Evolutionary conservation across 2,797 vertebrate species (phyloP).

Genomic region (Clarias fuscus): DNA sequence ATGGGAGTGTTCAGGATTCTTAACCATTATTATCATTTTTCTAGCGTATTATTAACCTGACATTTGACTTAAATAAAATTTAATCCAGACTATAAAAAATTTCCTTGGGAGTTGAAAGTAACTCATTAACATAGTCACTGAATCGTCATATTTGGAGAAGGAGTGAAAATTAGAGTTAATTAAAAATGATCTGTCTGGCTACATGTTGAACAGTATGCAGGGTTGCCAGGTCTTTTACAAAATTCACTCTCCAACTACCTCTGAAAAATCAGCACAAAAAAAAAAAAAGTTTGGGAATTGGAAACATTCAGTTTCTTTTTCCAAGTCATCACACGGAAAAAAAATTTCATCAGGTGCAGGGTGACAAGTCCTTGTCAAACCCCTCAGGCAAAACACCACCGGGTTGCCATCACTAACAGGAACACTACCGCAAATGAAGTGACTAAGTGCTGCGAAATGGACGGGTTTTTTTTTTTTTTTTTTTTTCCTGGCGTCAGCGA

Average conservation of each 20-base stretch:
- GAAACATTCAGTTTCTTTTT: not conserved
- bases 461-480: too few relatives aligned
- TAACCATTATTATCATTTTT: not conserved
- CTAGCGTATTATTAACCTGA: not conserved
- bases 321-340: not conserved
- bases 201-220: not conserved
- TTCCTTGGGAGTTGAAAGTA: too few relatives aligned
- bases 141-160: too few relatives aligned
- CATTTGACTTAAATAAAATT: not conserved
- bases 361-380: too few relatives aligned
- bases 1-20: not conserved
- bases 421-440: not conserved
- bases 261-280: not conserved
- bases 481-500: too few relatives aligned
- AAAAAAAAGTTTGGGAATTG: not conserved
- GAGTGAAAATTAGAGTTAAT: too few relatives aligned
- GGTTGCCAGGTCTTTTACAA: not conserved
- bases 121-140: too few relatives aligned
- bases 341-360: not conserved
- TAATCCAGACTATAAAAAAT: too few relatives aligned
- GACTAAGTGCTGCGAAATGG: not conserved
- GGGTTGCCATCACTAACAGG: not conserved
- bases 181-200: not conserved
- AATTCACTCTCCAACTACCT: too few relatives aligned
- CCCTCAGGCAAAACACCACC: not conserved